Conservation (phyloP, 2,888 invertebrate species). For the Macrostomum cliftonense region DNA sequence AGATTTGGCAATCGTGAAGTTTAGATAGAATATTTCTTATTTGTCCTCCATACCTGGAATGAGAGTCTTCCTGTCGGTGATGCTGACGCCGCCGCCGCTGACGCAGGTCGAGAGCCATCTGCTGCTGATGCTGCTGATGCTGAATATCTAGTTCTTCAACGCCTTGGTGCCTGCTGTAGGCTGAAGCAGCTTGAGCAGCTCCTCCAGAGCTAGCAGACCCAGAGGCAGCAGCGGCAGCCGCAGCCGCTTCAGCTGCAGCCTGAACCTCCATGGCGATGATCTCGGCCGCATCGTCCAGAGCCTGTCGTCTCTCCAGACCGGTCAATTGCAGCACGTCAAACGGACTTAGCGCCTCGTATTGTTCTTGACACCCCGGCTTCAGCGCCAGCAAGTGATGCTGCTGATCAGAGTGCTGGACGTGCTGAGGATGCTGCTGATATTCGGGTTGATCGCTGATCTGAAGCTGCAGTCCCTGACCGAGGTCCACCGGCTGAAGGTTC, state of each 20-base stretch:
- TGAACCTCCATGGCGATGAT: slow-evolving; percentile 10
- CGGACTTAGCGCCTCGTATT: slow-evolving; percentile 15
- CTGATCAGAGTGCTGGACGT: slow-evolving; percentile 22
- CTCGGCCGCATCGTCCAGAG: slow-evolving; percentile 18
- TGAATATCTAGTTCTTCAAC: too few species aligned
- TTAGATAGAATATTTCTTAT: too few species aligned
- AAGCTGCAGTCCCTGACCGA: not conserved
- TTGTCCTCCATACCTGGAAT: too few species aligned
- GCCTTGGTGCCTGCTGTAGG: too few species aligned
- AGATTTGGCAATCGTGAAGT: too few species aligned
- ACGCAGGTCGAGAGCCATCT: not conserved
- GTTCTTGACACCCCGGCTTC: slow-evolving; percentile 28
- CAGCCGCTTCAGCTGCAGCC: too few species aligned
- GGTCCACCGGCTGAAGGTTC: not conserved
- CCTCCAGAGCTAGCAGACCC: too few species aligned
- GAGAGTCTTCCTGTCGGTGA: not conserved
- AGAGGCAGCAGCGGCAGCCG: too few species aligned
- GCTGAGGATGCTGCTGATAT: slow-evolving; percentile 19
- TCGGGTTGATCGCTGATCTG: too few species aligned
- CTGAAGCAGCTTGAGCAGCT: too few species aligned
- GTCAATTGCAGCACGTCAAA: slow-evolving; percentile 23
- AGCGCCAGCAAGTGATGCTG: slow-evolving; percentile 23
- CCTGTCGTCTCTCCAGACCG: slow-evolving; percentile 24
- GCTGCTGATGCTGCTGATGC: too few species aligned
- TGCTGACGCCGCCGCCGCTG: not conserved